phyloP scores from a whole-genome alignment of 1,140 invertebrate genomes.

The Lutraria rhynchaena region DNA sequence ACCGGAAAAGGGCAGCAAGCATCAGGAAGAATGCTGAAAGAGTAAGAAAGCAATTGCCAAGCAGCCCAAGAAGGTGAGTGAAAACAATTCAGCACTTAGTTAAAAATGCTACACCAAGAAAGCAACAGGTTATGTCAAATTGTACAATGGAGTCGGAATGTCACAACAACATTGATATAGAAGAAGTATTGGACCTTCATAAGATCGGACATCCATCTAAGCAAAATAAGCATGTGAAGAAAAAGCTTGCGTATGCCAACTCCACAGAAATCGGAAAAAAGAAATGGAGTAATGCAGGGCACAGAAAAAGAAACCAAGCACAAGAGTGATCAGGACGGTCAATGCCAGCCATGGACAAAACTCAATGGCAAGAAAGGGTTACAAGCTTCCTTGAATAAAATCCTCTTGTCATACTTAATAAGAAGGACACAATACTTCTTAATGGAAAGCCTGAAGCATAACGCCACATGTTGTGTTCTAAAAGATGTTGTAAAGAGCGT shows the following conservation, averaged over 20 bases:
- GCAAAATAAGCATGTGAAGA: slow-evolving; percentile 12
- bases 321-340: background rate
- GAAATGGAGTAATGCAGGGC: background rate
- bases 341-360: background rate
- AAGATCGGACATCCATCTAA: slow-evolving; percentile 14
- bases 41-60: background rate
- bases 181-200: slow-evolving; percentile 6
- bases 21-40: slow-evolving; percentile 8
- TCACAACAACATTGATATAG: background rate
- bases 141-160: background rate
- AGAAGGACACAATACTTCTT: slow-evolving; percentile 43
- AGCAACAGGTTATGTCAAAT: background rate
- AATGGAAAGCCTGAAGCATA: slow-evolving; percentile 35
- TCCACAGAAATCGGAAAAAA: slow-evolving; percentile 7
- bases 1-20: background rate
- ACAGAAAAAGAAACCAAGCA: slow-evolving; percentile 6
- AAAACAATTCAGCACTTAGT: slow-evolving; percentile 20
- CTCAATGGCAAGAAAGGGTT: slow-evolving; percentile 3
- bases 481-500: slow-evolving; percentile 23
- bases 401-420: slow-evolving; percentile 41
- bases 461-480: slow-evolving; percentile 32
- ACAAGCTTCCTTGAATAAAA: slow-evolving; percentile 34
- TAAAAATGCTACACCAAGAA: slow-evolving; percentile 34
- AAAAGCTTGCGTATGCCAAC: slow-evolving; percentile 1
- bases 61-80: background rate